Evolutionary conservation across 2,888 invertebrate genomes (phyloP), one percentile per base, ranked within the genome.

Genomic region (Nomada goodeniana): DNA sequence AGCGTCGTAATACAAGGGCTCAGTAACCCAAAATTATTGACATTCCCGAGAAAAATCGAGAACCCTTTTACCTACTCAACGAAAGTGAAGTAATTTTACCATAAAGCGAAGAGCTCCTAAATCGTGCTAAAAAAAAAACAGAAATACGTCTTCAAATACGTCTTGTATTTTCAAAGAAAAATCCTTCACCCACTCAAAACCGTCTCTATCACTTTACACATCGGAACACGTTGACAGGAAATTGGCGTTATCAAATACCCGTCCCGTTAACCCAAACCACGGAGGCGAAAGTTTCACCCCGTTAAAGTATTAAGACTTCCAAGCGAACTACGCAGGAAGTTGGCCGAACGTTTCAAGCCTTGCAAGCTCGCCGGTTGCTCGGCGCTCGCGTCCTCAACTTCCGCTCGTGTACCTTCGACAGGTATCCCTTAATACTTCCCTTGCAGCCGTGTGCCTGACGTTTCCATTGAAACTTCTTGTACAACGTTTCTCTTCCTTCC

Each of bases 381-480:
- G 3, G 5, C 50, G 13, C 47, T 47, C 23, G 11, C 26, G 20
- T 42, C 15, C 18, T 13, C 57, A n/a, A 63, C 53, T 75, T 57
- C 44, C 11, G n/a, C 3, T 10, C n/a, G 13, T n/a, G 59, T 13
- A 59, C n/a, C 23, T 60, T 61, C 7, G 61, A 50, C 65, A 50
- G 79, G 71, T 77, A 79, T 59, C 23, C 64, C 53, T 63, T 74
- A 60, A 80, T 29, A 15, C 60, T 29, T 65, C 29, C 59, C 0
- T 2, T 23, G 2, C n/a, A 53, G 18, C 50, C 50, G 53, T 74
- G 80, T n/a, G 50, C n/a, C 76, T 83, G 85, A 80, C 87, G 55
- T 79, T 63, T 73, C 68, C 65, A 85, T 82, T 61, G 47, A 73
- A 87, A 82, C 55, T 76, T 73, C 23, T 36, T 36, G 20, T 10